Evolutionary conservation across 1,140 invertebrate genomes (phyloP), one percentile per base, ranked within the genome.

Genomic region (Gryon sp.): DNA sequence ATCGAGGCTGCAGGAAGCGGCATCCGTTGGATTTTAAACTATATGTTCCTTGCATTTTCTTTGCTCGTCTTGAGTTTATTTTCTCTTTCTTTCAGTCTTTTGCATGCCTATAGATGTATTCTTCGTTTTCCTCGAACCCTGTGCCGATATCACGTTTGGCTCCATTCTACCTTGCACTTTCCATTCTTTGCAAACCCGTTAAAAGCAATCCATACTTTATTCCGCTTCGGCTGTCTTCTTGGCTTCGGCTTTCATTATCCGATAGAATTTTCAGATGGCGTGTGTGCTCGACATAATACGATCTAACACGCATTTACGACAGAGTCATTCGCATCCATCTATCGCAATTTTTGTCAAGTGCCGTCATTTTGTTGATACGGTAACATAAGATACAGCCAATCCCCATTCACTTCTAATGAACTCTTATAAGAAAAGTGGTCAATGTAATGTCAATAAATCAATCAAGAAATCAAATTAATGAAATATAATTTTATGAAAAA

Each of bases 141-240:
- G 30, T 53, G 14, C 76, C 59, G 48, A 72, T 81, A 80, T 76
- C 77, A 59, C 68, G 14, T 66, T 66, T 30, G 55, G 48, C 65
- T 78, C 80, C 40, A 60, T 73, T 76, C 80, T 65, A 79, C 78
- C 74, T 72, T 77, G 75, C 75, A 75, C 63, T 76, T 70, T 79
- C 68, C 57, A 81, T 83, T 83, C 80, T 82, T 80, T 69, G 76
- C 70, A 55, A 81, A 52, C 43, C 77, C 80, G 78, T 82, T 83
- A 83, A 82, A 83, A 83, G 81, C 80, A 80, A 82, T 83, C 75
- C 80, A 82, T 83, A 81, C 81, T 83, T 83, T 80, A 82, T 83
- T 82, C 82, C 74, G 69, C 70, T 76, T 68, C 66, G 52, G 69
- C 75, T 80, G 69, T 81, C 81, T 76, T 59, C 60, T 70, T 63